phyloP scores from a whole-genome alignment of 1,140 invertebrate genomes.

The Brachystomella parvula region DNA sequence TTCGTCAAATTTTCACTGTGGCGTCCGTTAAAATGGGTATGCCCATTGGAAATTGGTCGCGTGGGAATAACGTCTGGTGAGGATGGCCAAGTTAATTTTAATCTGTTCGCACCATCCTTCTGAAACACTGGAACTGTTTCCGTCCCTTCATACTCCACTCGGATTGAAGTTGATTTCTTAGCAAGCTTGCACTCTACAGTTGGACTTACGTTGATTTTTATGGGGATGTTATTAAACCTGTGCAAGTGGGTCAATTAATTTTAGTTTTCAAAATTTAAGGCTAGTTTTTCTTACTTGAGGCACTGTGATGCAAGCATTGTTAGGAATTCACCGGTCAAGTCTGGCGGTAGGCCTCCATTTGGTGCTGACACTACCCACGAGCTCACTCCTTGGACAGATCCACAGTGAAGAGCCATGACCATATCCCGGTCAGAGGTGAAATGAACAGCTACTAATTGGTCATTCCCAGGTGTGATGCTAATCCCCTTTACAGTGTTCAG shows the following conservation, averaged over 20 bases:
- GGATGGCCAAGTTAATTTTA: conserved; percentile 31
- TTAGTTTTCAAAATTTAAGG: conserved; percentile 7
- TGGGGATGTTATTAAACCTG: conserved; percentile 50
- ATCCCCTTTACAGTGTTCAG: conserved; percentile 60
- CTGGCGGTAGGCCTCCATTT: conserved; percentile 45
- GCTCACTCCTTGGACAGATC: conserved; percentile 50
- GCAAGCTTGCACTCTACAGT: conserved; percentile 44
- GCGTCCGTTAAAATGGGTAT: neutral
- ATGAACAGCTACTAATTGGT: conserved; percentile 85
- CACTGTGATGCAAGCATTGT: conserved; percentile 69
- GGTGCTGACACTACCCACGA: conserved; percentile 30
- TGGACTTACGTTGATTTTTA: conserved; percentile 54
- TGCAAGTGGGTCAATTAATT: conserved; percentile 10
- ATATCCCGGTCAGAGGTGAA: conserved; percentile 82
- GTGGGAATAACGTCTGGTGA: too few relatives aligned
- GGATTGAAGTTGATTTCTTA: conserved; percentile 33
- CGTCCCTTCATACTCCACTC: conserved; percentile 18
- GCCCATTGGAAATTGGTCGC: neutral
- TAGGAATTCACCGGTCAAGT: conserved; percentile 68
- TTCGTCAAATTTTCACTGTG: neutral
- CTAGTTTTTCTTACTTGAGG: conserved; percentile 56
- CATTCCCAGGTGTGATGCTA: conserved; percentile 54
- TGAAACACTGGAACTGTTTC: conserved; percentile 29
- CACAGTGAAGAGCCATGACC: conserved; percentile 63
- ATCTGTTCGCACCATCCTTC: conserved; percentile 31